Evolutionary conservation across 1,140 invertebrate species (phyloP).

Genomic region (Dendroctonus valens): DNA sequence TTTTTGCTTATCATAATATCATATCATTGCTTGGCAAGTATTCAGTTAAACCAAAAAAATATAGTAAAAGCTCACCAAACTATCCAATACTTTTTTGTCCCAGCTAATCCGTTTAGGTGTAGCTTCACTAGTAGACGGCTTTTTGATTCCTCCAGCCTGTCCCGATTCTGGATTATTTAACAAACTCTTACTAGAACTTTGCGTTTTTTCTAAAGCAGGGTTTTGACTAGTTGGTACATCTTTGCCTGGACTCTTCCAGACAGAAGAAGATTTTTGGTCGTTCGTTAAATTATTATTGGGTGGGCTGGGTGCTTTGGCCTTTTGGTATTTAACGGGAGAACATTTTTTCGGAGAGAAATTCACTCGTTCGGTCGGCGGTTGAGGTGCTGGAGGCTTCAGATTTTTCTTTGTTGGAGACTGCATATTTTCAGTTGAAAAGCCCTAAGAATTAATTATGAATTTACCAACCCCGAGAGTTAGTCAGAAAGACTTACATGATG

Average conservation of each 20-base stretch:
- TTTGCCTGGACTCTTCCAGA: too few species aligned
- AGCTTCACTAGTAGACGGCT: not conserved
- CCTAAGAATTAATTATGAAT: not conserved
- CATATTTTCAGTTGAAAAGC: not conserved
- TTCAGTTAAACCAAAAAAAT: too few species aligned
- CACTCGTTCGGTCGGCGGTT: constrained; percentile 36
- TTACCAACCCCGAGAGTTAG: not conserved
- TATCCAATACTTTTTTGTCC: constrained; percentile 61
- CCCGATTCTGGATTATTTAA: too few species aligned
- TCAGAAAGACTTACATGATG: constrained; percentile 28
- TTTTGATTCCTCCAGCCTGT: too few species aligned
- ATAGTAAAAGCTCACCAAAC: constrained; percentile 53
- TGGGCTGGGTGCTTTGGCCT: constrained; percentile 39
- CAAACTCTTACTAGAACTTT: too few species aligned
- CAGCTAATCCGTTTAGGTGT: constrained; percentile 47
- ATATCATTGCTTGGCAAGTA: too few species aligned
- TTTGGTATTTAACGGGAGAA: constrained; percentile 24
- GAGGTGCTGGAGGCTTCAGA: constrained; percentile 45
- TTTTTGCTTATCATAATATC: too few species aligned
- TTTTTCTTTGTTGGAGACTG: constrained; percentile 37
- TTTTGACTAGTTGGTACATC: too few species aligned
- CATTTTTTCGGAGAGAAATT: constrained; percentile 7
- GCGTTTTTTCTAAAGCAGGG: too few species aligned
- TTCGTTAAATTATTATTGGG: constrained; percentile 6
- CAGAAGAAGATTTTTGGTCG: too few species aligned